A percentile compares a stretch with the other conserved stretches of the same genome.
Evolutionary conservation across 2,113 vertebrate genomes (phyloP).

Genomic region (Odontesthes bonariensis): DNA sequence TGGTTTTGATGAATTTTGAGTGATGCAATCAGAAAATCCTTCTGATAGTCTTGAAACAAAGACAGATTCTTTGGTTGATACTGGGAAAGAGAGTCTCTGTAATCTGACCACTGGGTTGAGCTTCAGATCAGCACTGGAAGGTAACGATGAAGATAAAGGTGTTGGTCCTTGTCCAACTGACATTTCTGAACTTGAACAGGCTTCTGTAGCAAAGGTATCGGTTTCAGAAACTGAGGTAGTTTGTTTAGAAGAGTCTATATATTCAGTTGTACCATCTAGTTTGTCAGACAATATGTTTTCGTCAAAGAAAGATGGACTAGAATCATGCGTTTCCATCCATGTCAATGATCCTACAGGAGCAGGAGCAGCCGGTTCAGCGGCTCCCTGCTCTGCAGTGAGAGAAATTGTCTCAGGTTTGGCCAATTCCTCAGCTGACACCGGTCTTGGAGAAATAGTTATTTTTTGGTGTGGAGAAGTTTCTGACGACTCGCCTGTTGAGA

Average conservation of each 20-base stretch:
- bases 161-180: not conserved
- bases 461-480: not conserved
- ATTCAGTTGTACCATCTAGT: not conserved
- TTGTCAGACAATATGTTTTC: not conserved
- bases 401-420: not conserved
- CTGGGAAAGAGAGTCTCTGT: slow-evolving; percentile 40
- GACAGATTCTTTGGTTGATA: slow-evolving; percentile 33
- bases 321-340: slow-evolving; percentile 2
- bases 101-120: slow-evolving; percentile 48
- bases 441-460: slow-evolving; percentile 46
- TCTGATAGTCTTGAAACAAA: slow-evolving; percentile 8
- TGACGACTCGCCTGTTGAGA: not conserved
- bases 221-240: not conserved
- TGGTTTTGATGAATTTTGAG: slow-evolving; percentile 3
- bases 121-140: not conserved
- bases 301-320: not conserved
- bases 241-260: not conserved
- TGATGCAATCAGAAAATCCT: not conserved
- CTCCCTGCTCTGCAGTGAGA: not conserved
- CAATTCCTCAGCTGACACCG: not conserved
- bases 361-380: not conserved
- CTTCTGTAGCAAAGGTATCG: not conserved
- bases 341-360: not conserved
- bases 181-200: not conserved
- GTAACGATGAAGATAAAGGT: not conserved